Base-by-base conservation (phyloP, 1,140 invertebrate genomes). In the fruit fly (Drosophila melanogaster) region DNA sequence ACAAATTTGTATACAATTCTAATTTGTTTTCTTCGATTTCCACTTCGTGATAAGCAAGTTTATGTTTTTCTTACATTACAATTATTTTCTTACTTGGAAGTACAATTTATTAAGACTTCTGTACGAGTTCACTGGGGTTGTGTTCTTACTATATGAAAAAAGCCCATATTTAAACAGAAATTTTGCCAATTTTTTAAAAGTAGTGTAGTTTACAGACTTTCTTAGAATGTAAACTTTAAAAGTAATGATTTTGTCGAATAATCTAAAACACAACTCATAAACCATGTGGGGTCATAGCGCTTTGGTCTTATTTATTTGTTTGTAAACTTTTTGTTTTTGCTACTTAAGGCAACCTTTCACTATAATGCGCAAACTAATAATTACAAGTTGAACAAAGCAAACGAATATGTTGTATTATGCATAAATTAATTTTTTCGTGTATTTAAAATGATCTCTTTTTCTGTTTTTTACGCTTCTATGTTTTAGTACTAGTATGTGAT, bases 1-100 rank as follows among this genome's bases (percentile, higher is more conserved):
- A 86, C 70, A 86, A 87, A 89, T 83, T 76, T 87, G 83, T 89
- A 89, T 89, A 87, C 84, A 87, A 83, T 87, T 87, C 33, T 75
- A 55, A 10, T 54, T 56, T 58, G 47, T 51, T 61, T 44, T 54
- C 40, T 71, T 59, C 11, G 26, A 33, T 62, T 38, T 22, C 17
- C 15, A 12, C 26, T 40, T n/a, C 43, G 56, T 54, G 22, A 70
- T 71, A 49, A 81, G 77, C 73, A 81, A 81, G 53, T 71, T 72
- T 53, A 19, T 51, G 22, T 73, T 50, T 8, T 62, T 49, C 84
- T 89, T 87, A 87, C 26, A 62, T 35, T 50, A 77, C 58, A 79
- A 38, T 86, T 71, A 81, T 86, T 87, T 78, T 81, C 46, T 66
- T 59, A 70, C 58, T 89, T 87, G 83, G 83, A 89, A 89, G 83